Percentiles rank a stretch among this genome's conserved stretches.
phyloP scores from a whole-genome alignment of 2,797 vertebrate species.

The Pangasius larnaudii region DNA sequence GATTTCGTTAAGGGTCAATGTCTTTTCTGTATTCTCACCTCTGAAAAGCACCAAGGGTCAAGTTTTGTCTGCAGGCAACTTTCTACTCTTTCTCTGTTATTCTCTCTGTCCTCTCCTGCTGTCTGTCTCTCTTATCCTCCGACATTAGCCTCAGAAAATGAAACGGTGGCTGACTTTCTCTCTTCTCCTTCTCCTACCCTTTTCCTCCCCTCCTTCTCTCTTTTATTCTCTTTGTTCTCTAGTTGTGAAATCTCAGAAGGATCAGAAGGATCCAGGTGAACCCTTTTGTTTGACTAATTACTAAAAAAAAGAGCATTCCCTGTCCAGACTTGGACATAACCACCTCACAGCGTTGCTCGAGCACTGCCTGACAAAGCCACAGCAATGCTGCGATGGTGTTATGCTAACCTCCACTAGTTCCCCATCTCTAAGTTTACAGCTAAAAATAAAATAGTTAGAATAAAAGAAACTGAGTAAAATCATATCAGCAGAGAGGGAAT shows the following conservation, averaged over 20 bases:
- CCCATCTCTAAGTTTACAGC: conserved; percentile 10
- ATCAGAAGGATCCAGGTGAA: conserved; percentile 93
- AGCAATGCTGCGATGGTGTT: conserved; percentile 66
- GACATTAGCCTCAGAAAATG: conserved; percentile 59
- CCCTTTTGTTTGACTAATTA: conserved; percentile 83
- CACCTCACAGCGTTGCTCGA: conserved; percentile 61
- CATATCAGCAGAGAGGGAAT: conserved; percentile 21
- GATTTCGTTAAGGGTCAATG: conserved; percentile 1
- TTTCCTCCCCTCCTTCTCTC: conserved; percentile 74
- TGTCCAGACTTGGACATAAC: conserved; percentile 57
- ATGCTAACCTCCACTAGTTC: conserved; percentile 49
- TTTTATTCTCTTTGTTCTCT: conserved; percentile 80
- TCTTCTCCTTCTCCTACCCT: conserved; percentile 82
- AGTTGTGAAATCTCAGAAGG: conserved; percentile 82
- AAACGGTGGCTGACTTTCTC: conserved; percentile 69
- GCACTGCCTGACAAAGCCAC: conserved; percentile 29
- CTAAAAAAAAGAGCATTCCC: conserved; percentile 75
- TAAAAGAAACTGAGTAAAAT: neutral
- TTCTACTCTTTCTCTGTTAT: conserved; percentile 18
- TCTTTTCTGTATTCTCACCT: conserved; percentile 19
- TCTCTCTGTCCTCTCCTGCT: conserved; percentile 10
- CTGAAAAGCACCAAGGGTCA: conserved; percentile 12
- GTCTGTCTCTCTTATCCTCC: conserved; percentile 53
- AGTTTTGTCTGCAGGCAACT: conserved; percentile 4
- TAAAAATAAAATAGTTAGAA: neutral